phyloP scores from a whole-genome alignment of 2,797 vertebrate genomes.

The Dryobates pubescens region DNA sequence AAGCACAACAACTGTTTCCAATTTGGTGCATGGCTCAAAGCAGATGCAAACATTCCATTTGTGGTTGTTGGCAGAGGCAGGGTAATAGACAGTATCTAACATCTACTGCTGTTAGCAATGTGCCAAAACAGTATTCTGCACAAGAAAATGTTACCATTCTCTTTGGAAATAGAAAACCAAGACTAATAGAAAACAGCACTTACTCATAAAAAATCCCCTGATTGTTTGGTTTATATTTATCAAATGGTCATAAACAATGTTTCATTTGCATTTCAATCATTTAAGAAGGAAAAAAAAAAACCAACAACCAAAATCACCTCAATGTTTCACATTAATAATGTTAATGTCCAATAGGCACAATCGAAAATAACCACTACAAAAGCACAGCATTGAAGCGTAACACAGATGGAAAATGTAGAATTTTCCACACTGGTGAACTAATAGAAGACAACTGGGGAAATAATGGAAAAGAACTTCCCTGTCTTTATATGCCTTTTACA shows the following conservation, averaged over 20 bases:
- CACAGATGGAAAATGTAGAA: neutral
- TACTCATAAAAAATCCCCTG: neutral
- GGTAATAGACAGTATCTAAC: conserved; percentile 33
- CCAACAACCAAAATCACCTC: too few relatives aligned
- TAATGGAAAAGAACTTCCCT: neutral
- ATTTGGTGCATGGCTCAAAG: conserved; percentile 27
- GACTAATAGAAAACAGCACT: neutral
- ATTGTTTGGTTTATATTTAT: neutral
- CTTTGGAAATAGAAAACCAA: neutral
- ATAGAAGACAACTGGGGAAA: neutral
- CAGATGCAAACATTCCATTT: neutral
- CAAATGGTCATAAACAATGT: neutral
- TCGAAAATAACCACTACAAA: neutral
- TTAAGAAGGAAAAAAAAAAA: too few relatives aligned
- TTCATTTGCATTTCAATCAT: neutral
- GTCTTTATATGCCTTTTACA: neutral
- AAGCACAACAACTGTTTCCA: neutral
- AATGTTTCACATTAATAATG: too few relatives aligned
- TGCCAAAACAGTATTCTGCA: conserved; percentile 24
- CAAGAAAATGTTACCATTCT: neutral
- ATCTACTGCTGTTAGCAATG: conserved; percentile 8
- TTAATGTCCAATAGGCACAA: neutral
- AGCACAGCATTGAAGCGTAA: neutral
- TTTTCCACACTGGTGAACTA: neutral
- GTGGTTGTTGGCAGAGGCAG: conserved; percentile 19